phyloP scores from a whole-genome alignment of 2,113 vertebrate genomes.

The Calidris pygmaea region DNA sequence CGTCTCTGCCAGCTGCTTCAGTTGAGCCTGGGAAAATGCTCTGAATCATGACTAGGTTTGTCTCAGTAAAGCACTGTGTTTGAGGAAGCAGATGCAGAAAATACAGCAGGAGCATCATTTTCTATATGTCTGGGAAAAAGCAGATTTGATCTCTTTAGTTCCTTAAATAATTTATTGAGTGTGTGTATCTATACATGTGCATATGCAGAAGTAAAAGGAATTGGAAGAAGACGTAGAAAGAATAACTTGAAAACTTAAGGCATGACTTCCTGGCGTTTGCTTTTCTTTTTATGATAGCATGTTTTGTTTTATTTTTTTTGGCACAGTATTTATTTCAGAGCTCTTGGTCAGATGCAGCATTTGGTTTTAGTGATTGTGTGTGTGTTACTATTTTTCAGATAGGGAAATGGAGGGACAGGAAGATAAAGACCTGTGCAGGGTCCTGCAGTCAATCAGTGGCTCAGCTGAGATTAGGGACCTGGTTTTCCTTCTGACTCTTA shows the following conservation, averaged over 20 bases:
- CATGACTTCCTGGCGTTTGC: conserved; percentile 23
- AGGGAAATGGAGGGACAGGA: conserved; percentile 17
- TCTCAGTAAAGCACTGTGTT: conserved; percentile 28
- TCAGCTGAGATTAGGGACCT: conserved; percentile 45
- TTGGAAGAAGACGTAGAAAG: background rate
- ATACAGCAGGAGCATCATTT: background rate
- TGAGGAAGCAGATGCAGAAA: conserved; percentile 24
- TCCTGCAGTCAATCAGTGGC: conserved; percentile 3
- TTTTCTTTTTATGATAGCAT: conserved; percentile 15
- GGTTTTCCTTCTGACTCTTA: conserved; percentile 41
- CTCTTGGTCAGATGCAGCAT: conserved; percentile 19
- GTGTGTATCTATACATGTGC: background rate
- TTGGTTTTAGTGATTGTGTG: conserved; percentile 53
- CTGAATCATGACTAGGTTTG: conserved; percentile 42
- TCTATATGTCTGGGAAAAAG: conserved; percentile 8
- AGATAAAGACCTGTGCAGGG: conserved; percentile 38
- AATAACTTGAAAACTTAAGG: conserved; percentile 30
- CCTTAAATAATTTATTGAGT: background rate
- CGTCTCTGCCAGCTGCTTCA: conserved; percentile 40
- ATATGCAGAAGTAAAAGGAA: background rate
- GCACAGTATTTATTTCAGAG: conserved; percentile 49
- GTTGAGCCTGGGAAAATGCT: conserved; percentile 68
- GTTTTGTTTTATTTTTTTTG: background rate
- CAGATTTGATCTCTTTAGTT: conserved; percentile 14
- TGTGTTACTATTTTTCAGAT: conserved; percentile 50